Percentiles rank a stretch among this genome's conserved stretches.
Evolutionary conservation across 2,797 vertebrate genomes (phyloP).

Genomic region (Sebastes taczanowskii): DNA sequence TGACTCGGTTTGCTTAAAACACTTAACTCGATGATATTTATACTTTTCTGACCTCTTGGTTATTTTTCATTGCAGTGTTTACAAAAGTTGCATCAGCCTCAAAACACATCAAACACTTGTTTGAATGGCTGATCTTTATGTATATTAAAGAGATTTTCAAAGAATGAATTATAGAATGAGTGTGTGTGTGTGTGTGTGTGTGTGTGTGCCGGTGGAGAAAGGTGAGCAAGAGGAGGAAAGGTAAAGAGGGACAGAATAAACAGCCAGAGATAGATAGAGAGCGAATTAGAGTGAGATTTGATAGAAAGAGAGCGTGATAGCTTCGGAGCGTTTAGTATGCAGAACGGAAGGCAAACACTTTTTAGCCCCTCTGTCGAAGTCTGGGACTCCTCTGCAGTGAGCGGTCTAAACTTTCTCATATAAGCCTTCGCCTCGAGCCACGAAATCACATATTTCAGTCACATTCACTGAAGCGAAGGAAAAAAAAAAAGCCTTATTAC

Average conservation of each 20-base stretch:
- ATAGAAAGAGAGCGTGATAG: constrained; percentile 40
- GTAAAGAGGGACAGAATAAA: constrained; percentile 22
- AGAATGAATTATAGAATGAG: not conserved
- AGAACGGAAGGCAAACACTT: constrained; percentile 57
- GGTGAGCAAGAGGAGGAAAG: constrained; percentile 6
- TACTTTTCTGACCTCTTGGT: not conserved
- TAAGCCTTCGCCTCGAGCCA: constrained; percentile 70
- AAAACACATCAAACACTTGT: constrained; percentile 18
- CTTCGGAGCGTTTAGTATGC: constrained; percentile 58
- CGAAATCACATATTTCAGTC: constrained; percentile 74
- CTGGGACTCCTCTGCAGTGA: constrained; percentile 67
- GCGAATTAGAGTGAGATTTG: constrained; percentile 38
- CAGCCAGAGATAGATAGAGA: constrained; percentile 9
- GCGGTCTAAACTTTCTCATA: constrained; percentile 73
- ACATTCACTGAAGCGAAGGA: constrained; percentile 58
- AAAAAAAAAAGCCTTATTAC: constrained; percentile 64
- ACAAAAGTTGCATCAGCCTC: not conserved
- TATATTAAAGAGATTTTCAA: constrained; percentile 6
- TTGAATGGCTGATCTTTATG: not conserved
- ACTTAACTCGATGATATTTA: not conserved
- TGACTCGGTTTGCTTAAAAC: not conserved
- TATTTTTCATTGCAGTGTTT: not conserved
- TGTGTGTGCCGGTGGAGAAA: not conserved
- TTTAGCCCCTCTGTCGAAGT: constrained; percentile 69
- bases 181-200: too few relatives aligned